These are phyloP conservation scores for Chaetodon trifascialis DNA, from an alignment of 2,113 vertebrate species.

Conservation along the genomic window DNA sequence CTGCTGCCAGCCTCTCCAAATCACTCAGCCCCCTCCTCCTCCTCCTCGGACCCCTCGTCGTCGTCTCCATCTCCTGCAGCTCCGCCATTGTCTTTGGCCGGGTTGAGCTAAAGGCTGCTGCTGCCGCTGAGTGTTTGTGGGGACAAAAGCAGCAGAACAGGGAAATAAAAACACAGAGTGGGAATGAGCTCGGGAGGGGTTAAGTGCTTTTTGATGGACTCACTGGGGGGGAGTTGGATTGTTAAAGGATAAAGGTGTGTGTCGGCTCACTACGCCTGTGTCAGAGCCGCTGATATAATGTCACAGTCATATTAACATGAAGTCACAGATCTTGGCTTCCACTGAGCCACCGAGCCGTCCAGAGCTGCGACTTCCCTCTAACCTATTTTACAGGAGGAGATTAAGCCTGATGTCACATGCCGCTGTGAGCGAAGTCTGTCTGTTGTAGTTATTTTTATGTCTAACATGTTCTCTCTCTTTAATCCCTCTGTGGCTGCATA, in stretches of 20 bases:
- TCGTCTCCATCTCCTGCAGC: conserved; percentile 70
- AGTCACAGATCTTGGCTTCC: neutral
- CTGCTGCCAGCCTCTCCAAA: conserved; percentile 59
- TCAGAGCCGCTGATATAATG: conserved; percentile 1
- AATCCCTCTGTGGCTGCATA: conserved; percentile 64
- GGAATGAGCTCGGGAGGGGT: conserved; percentile 21
- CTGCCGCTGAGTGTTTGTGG: conserved; percentile 40
- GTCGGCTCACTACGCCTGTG: neutral
- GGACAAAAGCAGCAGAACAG: conserved; percentile 19
- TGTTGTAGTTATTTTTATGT: conserved; percentile 58
- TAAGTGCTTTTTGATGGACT: conserved; percentile 66
- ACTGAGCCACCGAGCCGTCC: neutral
- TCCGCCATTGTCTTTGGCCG: conserved; percentile 59
- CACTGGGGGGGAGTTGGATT: conserved; percentile 23
- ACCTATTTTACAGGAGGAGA: conserved; percentile 58
- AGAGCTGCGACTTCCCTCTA: conserved; percentile 22
- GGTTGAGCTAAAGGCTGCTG: conserved; percentile 35
- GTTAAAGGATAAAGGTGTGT: conserved; percentile 38
- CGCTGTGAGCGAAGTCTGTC: conserved; percentile 58
- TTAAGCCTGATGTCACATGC: conserved; percentile 62
- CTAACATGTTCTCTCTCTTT: conserved; percentile 57
- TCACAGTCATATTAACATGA: neutral
- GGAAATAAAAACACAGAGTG: conserved; percentile 39
- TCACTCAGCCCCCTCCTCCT: conserved; percentile 25
- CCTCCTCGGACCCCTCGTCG: neutral